phyloP scores from a whole-genome alignment of 1,140 invertebrate species.

The Eriocheir sinensis region DNA sequence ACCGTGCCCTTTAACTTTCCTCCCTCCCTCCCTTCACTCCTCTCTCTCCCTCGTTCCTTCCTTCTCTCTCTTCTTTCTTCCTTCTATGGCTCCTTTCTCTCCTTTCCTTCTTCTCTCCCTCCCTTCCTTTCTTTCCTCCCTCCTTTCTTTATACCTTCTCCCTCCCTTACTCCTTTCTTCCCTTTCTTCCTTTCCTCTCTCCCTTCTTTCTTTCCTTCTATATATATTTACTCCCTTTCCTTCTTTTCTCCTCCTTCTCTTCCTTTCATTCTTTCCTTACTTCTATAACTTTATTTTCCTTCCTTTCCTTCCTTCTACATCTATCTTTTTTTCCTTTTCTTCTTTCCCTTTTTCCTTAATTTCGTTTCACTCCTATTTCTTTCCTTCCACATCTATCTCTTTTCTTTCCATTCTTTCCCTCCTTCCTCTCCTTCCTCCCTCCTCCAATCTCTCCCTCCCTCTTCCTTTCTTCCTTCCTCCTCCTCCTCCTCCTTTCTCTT shows the following conservation, averaged over 20 bases:
- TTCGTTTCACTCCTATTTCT: background rate
- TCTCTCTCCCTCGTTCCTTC: background rate
- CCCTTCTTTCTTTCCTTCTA: background rate
- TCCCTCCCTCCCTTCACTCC: background rate
- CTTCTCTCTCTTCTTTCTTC: background rate
- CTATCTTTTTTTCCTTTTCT: background rate
- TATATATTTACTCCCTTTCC: background rate
- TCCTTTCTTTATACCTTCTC: too few relatives aligned
- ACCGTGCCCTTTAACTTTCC: background rate
- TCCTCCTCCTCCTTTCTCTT: background rate
- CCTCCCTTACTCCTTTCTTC: too few relatives aligned
- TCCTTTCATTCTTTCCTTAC: background rate
- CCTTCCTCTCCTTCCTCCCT: background rate
- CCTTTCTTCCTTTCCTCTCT: background rate
- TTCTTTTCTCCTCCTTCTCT: background rate
- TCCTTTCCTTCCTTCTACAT: background rate
- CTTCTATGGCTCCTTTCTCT: background rate
- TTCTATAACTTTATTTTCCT: background rate
- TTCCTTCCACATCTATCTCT: background rate
- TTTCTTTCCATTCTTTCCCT: background rate
- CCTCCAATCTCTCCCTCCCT: background rate
- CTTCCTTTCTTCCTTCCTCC: constrained; percentile 7
- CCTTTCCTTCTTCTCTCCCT: background rate
- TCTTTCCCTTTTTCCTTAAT: background rate
- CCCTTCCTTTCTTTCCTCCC: too few relatives aligned